Evolutionary conservation across 2,797 vertebrate species (phyloP), one percentile per base, ranked within the genome.

Genomic region (Vireo griseus): DNA sequence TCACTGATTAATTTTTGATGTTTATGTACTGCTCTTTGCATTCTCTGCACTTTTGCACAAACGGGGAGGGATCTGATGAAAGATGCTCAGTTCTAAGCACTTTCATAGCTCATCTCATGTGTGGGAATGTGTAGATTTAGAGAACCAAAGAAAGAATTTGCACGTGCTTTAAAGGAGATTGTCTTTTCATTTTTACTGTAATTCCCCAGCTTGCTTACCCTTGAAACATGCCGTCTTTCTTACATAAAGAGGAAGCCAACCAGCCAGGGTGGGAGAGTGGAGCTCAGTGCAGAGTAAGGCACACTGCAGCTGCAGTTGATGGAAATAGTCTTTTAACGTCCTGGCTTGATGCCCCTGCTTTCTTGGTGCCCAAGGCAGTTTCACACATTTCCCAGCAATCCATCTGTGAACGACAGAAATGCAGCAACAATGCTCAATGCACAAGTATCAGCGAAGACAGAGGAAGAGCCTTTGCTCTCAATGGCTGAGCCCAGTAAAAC

Each of bases 341-440:
- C 96, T 98, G 97, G 97, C 96, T 77, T 33, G 2, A 16, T 94
- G 96, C 96, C 90, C 92, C 88, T 95, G 91, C 95, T 95, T 91
- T 96, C 96, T 94, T 85, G 67, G 88, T 94, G 96, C 96, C 96
- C 88, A 94, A 93, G 96, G 96, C 96, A 94, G 68, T 95, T 96
- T 97, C 95, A 88, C 94, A 94, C 92, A 95, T 96, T 97, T 96
- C 93, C 94, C 95, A 96, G 95, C 92, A 88, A 96, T 87, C 97
- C 96, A 96, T 98, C 95, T 97, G 96, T 85, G 96, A 94, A 94
- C 52, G 76, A 91, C 12, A 90, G 94, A 94, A 90, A 82, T 62
- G 91, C 90, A 94, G 94, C 91, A 97, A 97, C 96, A 98, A 97
- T 95, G 76, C 94, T 97, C 93, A 95, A 88, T 92, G 95, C 97